Conservation (phyloP, 2,113 vertebrate genomes). For the Pongo pygmaeus region DNA sequence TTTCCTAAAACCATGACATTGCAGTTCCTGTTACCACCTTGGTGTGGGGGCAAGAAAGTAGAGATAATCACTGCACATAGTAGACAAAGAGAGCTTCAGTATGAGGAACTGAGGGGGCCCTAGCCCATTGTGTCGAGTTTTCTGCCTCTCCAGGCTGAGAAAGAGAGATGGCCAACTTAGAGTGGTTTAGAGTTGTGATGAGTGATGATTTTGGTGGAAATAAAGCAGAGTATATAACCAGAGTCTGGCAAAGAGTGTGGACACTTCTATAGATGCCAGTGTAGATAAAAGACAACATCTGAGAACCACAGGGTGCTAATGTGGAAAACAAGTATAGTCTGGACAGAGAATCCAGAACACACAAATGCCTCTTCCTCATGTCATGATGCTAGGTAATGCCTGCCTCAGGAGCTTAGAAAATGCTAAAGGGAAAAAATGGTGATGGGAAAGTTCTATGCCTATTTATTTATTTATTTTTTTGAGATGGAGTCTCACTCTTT, state of each 20-base stretch:
- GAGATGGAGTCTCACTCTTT: too few species aligned
- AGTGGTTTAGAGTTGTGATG: neutral
- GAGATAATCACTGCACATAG: neutral
- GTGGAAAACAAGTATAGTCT: neutral
- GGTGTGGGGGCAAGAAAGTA: neutral
- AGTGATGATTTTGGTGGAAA: neutral
- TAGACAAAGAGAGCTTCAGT: neutral
- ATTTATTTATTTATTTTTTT: neutral
- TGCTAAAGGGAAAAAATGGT: neutral
- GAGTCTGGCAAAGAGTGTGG: neutral
- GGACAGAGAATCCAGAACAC: neutral
- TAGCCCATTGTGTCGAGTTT: neutral
- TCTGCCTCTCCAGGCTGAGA: neutral
- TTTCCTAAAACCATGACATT: neutral
- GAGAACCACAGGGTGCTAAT: neutral
- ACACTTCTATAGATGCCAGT: neutral
- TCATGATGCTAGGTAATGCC: neutral
- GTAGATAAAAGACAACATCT: neutral
- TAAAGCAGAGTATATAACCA: neutral
- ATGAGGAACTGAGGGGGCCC: neutral
- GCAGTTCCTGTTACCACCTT: neutral
- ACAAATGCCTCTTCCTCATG: neutral
- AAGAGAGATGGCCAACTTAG: neutral
- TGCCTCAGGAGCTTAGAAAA: neutral
- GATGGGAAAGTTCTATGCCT: neutral